These are phyloP conservation scores for Parotocinclus haroldoi DNA, from an alignment of 2,797 vertebrate genomes.

Conservation along the genomic window DNA sequence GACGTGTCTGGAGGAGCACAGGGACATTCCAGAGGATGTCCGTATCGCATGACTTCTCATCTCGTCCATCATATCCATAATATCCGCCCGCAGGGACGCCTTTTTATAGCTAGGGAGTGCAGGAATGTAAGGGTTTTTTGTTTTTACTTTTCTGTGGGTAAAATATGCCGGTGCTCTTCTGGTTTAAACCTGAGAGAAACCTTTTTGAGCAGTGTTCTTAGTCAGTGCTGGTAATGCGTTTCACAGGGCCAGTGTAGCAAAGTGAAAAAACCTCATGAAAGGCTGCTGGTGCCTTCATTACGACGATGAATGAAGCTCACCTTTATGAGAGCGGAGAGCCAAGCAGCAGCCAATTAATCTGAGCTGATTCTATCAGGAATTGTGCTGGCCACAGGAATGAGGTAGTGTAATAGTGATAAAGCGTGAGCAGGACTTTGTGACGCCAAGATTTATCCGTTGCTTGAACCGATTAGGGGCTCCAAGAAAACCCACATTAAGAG, in stretches of 20 bases:
- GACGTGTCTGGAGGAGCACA: conserved; percentile 36
- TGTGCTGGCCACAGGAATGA: conserved; percentile 53
- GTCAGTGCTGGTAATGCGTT: conserved; percentile 52
- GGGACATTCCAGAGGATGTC: conserved; percentile 25
- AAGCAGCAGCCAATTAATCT: conserved; percentile 68
- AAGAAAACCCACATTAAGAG: conserved; percentile 19
- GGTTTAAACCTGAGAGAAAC: background rate
- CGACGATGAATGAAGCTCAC: conserved; percentile 58
- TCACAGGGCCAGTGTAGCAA: conserved; percentile 46
- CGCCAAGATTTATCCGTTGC: conserved; percentile 28
- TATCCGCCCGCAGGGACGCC: conserved; percentile 19
- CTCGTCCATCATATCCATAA: conserved; percentile 8
- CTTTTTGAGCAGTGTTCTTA: conserved; percentile 32
- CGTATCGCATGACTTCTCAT: conserved; percentile 29
- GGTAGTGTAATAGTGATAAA: conserved; percentile 15
- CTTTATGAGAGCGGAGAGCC: conserved; percentile 49
- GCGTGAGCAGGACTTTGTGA: conserved; percentile 20
- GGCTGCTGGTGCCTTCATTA: conserved; percentile 56
- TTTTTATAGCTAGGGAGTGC: background rate
- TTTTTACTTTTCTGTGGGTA: conserved; percentile 9
- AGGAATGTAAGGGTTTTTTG: background rate
- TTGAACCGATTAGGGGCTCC: conserved; percentile 25
- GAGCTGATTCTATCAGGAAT: conserved; percentile 70
- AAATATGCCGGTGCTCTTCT: conserved; percentile 12
- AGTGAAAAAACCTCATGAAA: conserved; percentile 44